Evolutionary conservation across 2,797 vertebrate genomes (phyloP).

Genomic region (Rhinophrynus dorsalis): DNA sequence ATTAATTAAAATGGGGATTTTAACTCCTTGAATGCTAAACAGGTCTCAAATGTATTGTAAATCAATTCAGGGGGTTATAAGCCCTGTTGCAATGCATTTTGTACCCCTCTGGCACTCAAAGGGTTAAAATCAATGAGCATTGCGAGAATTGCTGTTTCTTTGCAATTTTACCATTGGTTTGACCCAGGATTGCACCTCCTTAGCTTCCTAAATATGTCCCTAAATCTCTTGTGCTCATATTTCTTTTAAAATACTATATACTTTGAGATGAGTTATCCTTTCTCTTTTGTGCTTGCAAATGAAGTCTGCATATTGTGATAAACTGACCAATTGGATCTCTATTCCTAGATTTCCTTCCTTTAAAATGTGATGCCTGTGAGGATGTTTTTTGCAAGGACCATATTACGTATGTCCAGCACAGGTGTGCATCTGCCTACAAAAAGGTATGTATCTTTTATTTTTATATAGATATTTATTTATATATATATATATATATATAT

Average conservation of each 20-base stretch:
- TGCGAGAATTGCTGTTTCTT: too few relatives aligned
- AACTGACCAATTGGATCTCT: background rate
- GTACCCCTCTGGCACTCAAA: too few relatives aligned
- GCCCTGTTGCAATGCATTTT: too few relatives aligned
- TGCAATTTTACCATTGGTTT: background rate
- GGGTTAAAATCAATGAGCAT: too few relatives aligned
- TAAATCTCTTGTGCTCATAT: too few relatives aligned
- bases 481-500: too few relatives aligned
- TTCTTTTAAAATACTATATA: background rate
- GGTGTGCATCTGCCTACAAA: constrained; percentile 84
- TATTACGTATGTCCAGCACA: constrained; percentile 79
- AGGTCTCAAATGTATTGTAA: too few relatives aligned
- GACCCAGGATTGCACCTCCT: too few relatives aligned
- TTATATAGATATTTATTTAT: background rate
- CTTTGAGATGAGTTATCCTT: background rate
- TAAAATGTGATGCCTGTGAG: constrained; percentile 87
- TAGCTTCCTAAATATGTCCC: too few relatives aligned
- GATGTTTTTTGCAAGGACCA: constrained; percentile 94
- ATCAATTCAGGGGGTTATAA: too few relatives aligned
- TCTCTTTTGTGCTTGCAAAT: background rate
- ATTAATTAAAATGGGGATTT: too few relatives aligned
- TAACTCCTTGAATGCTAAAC: too few relatives aligned
- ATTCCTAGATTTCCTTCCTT: constrained; percentile 78
- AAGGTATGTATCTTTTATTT: constrained; percentile 72
- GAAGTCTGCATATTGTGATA: background rate